phyloP scores from a whole-genome alignment of 2,113 vertebrate species.

The Rhinichthys klamathensis region DNA sequence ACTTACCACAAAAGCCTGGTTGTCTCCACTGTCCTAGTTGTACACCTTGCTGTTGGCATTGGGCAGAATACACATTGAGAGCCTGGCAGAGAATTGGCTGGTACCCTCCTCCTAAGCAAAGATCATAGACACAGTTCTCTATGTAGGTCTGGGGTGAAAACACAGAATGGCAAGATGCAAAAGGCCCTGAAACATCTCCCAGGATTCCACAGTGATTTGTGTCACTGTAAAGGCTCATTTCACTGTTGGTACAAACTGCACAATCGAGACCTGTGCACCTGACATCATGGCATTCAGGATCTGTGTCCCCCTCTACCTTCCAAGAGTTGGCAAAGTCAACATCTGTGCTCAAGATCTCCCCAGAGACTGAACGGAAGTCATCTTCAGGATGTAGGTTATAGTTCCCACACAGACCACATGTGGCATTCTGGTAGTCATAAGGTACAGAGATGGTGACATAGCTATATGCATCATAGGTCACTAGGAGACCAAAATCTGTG shows the following conservation, averaged over 20 bases:
- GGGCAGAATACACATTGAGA: conserved; percentile 60
- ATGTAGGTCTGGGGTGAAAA: conserved; percentile 51
- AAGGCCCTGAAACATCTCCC: conserved; percentile 61
- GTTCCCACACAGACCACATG: conserved; percentile 71
- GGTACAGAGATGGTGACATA: conserved; percentile 62
- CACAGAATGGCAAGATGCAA: conserved; percentile 55
- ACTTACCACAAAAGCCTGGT: conserved; percentile 67
- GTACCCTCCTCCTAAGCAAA: conserved; percentile 65
- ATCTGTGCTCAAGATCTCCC: conserved; percentile 61
- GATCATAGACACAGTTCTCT: conserved; percentile 67
- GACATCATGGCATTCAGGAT: conserved; percentile 21
- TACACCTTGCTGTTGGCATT: conserved; percentile 65
- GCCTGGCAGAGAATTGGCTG: conserved; percentile 67
- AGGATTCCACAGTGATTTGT: conserved; percentile 63
- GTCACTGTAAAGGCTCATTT: conserved; percentile 55
- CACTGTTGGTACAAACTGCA: conserved; percentile 28
- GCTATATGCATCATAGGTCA: conserved; percentile 63
- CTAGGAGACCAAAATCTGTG: conserved; percentile 66
- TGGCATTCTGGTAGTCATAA: conserved; percentile 59
- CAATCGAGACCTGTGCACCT: conserved; percentile 61
- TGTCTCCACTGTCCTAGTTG: conserved; percentile 64
- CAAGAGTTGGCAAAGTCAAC: conserved; percentile 68
- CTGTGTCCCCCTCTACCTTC: conserved; percentile 45
- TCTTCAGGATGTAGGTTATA: conserved; percentile 60
- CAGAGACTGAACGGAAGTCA: conserved; percentile 59